Conservation (phyloP, 2,113 vertebrate genomes). For the Misgurnus anguillicaudatus region DNA sequence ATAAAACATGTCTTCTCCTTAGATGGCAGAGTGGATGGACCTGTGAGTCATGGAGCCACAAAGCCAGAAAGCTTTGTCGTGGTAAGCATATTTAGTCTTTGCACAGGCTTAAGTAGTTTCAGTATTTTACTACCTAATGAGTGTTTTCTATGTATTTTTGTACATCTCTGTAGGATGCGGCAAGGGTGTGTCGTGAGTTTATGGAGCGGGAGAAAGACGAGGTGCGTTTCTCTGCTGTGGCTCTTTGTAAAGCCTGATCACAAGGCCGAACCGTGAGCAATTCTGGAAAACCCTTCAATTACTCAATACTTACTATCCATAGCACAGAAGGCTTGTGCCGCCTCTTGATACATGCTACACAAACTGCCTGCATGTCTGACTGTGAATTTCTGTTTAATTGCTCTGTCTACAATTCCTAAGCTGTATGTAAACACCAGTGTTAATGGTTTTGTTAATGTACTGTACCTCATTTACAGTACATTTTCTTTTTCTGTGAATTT, state of each 20-base stretch:
- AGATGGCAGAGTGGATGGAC: slow-evolving; percentile 90
- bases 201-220: slow-evolving; percentile 90
- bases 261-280: neutral
- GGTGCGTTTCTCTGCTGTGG: slow-evolving; percentile 93
- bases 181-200: slow-evolving; percentile 89
- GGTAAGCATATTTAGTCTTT: slow-evolving; percentile 68
- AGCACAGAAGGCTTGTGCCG: slow-evolving; percentile 27
- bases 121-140: too few species aligned
- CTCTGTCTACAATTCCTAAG: neutral
- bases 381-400: neutral
- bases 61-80: slow-evolving; percentile 79
- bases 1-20: slow-evolving; percentile 29
- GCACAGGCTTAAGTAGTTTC: neutral
- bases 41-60: slow-evolving; percentile 85
- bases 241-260: slow-evolving; percentile 83
- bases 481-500: neutral
- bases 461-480: neutral
- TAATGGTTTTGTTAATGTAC: neutral
- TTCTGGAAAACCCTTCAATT: slow-evolving; percentile 38
- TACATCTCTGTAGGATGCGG: slow-evolving; percentile 80
- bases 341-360: slow-evolving; percentile 26
- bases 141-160: neutral
- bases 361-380: slow-evolving; percentile 20
- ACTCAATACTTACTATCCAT: slow-evolving; percentile 28
- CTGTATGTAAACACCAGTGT: slow-evolving; percentile 1